Conservation (phyloP, 1,140 invertebrate species). For the Semibalanus balanoides region DNA sequence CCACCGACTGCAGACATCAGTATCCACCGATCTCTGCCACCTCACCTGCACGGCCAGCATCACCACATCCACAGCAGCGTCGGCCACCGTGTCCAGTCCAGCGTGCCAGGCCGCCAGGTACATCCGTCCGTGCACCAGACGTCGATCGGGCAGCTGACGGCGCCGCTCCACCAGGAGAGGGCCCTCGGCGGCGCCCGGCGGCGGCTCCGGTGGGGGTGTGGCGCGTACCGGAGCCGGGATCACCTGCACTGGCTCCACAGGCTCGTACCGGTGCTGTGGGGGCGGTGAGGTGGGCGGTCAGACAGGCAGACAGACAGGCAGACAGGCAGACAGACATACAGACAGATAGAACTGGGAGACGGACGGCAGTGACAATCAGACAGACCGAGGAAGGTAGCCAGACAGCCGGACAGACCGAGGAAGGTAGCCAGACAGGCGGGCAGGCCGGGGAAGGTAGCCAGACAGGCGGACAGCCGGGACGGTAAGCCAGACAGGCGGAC, state of each 20-base stretch:
- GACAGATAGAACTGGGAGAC: not conserved
- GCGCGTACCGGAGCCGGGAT: not conserved
- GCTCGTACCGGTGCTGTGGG: not conserved
- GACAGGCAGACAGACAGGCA: not conserved
- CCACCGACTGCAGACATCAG: no score
- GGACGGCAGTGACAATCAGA: not conserved
- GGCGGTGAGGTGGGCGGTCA: not conserved
- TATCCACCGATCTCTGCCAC: no score
- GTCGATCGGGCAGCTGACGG: not conserved
- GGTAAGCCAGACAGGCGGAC: no score
- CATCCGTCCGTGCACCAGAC: not conserved
- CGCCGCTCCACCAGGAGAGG: not conserved
- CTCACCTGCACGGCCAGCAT: not conserved
- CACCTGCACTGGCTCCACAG: not conserved
- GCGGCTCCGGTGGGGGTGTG: not conserved
- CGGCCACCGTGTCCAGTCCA: not conserved
- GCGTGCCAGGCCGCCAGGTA: not conserved
- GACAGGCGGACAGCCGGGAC: no score
- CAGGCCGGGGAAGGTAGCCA: no score
- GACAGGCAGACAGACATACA: not conserved
- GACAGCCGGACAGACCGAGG: no score
- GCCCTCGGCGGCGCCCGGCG: not conserved
- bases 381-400: no score
- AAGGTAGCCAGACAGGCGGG: no score
- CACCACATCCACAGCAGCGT: not conserved